These are phyloP conservation scores for Manis crassicaudata DNA, from an alignment of 2,797 vertebrate species.

Conservation along the genomic window DNA sequence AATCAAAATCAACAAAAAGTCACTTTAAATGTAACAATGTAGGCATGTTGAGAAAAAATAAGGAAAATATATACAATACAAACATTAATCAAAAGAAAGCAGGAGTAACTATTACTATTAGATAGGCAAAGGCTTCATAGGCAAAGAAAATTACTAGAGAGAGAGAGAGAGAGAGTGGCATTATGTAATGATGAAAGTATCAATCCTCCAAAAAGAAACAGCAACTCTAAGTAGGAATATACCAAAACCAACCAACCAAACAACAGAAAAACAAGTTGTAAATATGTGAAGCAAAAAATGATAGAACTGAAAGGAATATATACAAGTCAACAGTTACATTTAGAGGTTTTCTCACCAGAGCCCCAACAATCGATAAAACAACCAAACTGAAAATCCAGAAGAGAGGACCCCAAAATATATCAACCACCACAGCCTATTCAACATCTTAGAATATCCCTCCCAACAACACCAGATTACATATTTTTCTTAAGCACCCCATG, in stretches of 20 bases:
- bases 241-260: no score
- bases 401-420: not conserved
- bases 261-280: not conserved
- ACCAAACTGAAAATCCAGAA: not conserved
- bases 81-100: slow-evolving; percentile 13
- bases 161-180: not conserved
- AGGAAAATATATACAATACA: not conserved
- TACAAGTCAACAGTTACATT: not conserved
- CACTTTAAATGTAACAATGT: not conserved
- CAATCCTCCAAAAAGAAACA: not conserved
- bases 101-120: not conserved
- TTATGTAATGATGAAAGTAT: not conserved
- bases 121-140: not conserved
- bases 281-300: not conserved
- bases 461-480: not conserved
- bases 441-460: not conserved
- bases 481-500: not conserved
- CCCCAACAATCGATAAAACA: not conserved
- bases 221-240: not conserved
- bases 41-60: not conserved
- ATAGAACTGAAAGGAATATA: not conserved
- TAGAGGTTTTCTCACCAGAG: not conserved
- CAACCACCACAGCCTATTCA: not conserved
- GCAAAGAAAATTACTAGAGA: not conserved
- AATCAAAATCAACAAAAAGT: not conserved